Percentiles rank a stretch among this genome's conserved stretches.
Evolutionary conservation across 1,140 invertebrate species (phyloP).

Genomic region (Octopus sinensis): DNA sequence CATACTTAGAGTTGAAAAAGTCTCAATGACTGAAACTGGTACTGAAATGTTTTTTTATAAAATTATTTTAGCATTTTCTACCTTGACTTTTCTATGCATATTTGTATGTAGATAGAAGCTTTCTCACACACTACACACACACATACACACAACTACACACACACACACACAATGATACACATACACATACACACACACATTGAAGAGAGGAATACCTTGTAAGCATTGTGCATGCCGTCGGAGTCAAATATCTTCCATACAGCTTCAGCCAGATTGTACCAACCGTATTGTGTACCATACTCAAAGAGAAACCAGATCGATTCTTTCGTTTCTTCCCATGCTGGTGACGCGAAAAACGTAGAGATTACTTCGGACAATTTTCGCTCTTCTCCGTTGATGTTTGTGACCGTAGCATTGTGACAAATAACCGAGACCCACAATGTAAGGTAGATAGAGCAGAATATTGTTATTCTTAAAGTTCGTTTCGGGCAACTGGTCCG

Average conservation of each 20-base stretch:
- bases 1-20: too few species aligned
- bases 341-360: constrained; percentile 86
- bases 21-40: too few species aligned
- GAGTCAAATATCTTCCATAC: constrained; percentile 81
- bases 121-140: too few species aligned
- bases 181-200: background rate
- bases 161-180: background rate
- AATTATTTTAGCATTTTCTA: too few species aligned
- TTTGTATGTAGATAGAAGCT: too few species aligned
- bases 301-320: constrained; percentile 72
- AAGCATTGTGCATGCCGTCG: constrained; percentile 83
- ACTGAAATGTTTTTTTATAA: too few species aligned
- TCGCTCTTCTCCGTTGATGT: constrained; percentile 82
- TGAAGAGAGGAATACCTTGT: constrained; percentile 64
- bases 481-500: constrained; percentile 59
- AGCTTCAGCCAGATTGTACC: constrained; percentile 76
- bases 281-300: constrained; percentile 76
- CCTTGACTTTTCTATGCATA: too few species aligned
- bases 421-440: constrained; percentile 79
- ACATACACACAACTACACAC: background rate
- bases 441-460: constrained; percentile 68
- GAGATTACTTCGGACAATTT: constrained; percentile 77
- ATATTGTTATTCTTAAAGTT: constrained; percentile 61
- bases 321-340: constrained; percentile 72
- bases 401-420: constrained; percentile 83